phyloP scores from a whole-genome alignment of 35 echinoderm and acorn worm species.

The Heliocidaris tuberculata region DNA sequence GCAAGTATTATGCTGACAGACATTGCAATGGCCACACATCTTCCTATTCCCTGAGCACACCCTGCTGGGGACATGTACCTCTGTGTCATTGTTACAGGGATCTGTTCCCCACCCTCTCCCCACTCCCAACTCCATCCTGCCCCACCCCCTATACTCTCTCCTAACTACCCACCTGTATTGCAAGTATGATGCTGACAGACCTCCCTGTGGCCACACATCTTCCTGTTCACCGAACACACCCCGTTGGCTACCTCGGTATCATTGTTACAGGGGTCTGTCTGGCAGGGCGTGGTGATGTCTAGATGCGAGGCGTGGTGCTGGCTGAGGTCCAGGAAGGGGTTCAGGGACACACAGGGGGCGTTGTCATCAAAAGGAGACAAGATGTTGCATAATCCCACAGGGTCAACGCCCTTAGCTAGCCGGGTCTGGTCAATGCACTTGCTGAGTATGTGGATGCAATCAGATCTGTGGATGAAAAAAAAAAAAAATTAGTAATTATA shows the following conservation, averaged over 20 bases:
- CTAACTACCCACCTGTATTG: conserved; percentile 48
- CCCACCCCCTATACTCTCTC: too few species aligned
- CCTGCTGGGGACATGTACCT: too few species aligned
- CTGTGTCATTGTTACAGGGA: too few species aligned
- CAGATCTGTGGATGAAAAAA: conserved; percentile 53
- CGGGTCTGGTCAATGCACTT: conserved; percentile 79
- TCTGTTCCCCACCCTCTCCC: too few species aligned
- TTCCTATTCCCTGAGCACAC: conserved; percentile 69
- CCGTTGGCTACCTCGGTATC: conserved; percentile 56
- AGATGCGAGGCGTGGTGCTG: conserved; percentile 16
- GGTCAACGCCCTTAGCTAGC: conserved; percentile 59
- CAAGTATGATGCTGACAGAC: conserved; percentile 72
- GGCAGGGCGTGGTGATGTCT: conserved; percentile 72
- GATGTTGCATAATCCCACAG: conserved; percentile 80
- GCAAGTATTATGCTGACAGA: conserved; percentile 67
- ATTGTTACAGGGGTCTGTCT: conserved; percentile 74
- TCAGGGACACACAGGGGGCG: conserved; percentile 79
- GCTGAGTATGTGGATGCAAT: conserved; percentile 89
- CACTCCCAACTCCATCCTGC: too few species aligned
- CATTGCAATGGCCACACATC: conserved; percentile 58
- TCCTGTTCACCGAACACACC: conserved; percentile 71
- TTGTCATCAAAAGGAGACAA: conserved; percentile 81
- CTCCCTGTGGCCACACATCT: conserved; percentile 64
- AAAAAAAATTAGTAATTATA: not conserved
- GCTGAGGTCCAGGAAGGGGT: conserved; percentile 52